Conservation (phyloP, 2,113 vertebrate genomes). For the Chitala chitala region DNA sequence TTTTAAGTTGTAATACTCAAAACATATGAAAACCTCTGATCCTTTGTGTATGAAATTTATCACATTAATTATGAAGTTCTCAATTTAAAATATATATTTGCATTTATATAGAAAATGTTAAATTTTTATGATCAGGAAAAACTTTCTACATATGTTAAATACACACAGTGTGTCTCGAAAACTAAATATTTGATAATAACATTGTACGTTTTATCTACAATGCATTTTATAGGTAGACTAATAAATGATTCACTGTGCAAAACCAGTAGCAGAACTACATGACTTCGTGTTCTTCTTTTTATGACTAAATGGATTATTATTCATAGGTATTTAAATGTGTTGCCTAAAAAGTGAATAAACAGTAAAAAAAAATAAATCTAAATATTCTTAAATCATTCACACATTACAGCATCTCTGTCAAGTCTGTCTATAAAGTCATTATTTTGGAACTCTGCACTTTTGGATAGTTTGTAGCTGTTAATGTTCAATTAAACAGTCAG, state of each 20-base stretch:
- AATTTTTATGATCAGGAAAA: background rate
- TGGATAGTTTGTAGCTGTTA: no score
- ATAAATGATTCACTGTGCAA: background rate
- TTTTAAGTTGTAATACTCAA: no score
- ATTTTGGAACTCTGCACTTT: no score
- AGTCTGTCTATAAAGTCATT: conserved; percentile 1
- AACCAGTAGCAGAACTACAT: background rate
- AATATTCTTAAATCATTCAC: background rate
- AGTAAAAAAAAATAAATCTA: background rate
- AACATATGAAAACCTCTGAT: no score
- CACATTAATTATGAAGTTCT: background rate
- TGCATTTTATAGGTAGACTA: background rate
- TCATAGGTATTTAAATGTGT: background rate
- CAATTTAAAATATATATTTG: no score
- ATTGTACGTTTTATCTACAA: background rate
- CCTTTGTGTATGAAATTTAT: no score
- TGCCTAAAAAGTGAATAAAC: background rate
- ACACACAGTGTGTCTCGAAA: no score
- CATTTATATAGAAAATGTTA: no score
- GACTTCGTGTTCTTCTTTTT: background rate
- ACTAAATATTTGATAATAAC: no score
- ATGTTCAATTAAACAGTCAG: background rate
- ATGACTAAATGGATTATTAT: background rate
- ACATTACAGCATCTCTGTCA: background rate
- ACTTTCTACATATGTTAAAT: background rate